Evolutionary conservation across 53 echinoderm and acorn worm species (phyloP), one percentile per base, ranked within the genome.

Genomic region (Stichopus horrens): DNA sequence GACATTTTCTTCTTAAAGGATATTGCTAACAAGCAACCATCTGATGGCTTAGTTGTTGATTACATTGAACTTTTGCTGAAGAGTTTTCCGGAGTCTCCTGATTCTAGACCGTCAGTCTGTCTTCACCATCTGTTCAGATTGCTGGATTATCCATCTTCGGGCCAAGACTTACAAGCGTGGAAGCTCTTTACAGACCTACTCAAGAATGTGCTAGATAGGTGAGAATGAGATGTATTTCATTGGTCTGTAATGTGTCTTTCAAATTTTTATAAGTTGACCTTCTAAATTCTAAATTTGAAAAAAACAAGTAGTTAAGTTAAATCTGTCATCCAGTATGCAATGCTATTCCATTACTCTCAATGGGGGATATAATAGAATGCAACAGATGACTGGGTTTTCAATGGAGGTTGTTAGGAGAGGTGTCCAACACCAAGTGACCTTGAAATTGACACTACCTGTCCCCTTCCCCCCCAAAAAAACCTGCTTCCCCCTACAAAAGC

Each of bases 121-220:
- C 56, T 79, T 19, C 53, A 18, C 53, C 79, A 51, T 79, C 79
- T 79, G 54, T 79, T 79, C n/a, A 51, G 54, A n/a, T 11, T 79
- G 9, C 52, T 79, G 79, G 79, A 79, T 16, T 79, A 79, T 53
- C 79, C 79, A 8, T 79, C 79, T n/a, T 79, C 79, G 14, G 79
- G 55, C 7, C 18, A 79, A 18, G 79, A 79, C 51, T 20, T 79
- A 16, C 19, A 14, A 79, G 52, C 79, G 8, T 79, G 79, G 79
- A 19, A 79, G 19, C 79, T 79, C 55, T 75, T 75, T 21, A 9
- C 9, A 9, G 19, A 37, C 19, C 21, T 22, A 9, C 19, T 75
- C 18, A 75, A 75, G 21, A 18, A 9, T 75, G 75, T 75, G 9
- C 0, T 75, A 14, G 21, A 75, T 7, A 75, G 37, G 75, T 75